Conservation (phyloP, 2,113 vertebrate species). For the mouse (Mus musculus) region DNA sequence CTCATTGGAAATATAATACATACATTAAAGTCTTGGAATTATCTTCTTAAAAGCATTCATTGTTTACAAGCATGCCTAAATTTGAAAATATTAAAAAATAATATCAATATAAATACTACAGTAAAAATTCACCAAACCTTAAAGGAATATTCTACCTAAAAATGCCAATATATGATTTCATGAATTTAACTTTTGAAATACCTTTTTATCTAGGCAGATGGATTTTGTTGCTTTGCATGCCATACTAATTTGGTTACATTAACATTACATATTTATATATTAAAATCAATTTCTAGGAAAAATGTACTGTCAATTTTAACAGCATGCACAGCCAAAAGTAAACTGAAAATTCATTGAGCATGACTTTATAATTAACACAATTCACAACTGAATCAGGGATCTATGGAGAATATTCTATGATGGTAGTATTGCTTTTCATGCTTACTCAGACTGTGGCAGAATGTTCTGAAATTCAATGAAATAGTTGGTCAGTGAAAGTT, state of each 20-base stretch:
- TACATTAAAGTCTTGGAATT: background rate
- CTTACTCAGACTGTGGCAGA: background rate
- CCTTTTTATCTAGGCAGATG: background rate
- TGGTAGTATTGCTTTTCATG: background rate
- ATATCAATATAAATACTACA: background rate
- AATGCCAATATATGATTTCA: background rate
- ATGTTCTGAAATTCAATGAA: constrained; percentile 2
- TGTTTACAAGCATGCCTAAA: background rate
- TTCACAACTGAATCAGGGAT: constrained; percentile 38
- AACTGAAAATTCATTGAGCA: constrained; percentile 49
- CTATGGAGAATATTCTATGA: background rate
- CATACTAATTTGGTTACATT: background rate
- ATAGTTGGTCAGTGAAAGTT: background rate
- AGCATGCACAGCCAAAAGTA: background rate
- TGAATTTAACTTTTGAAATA: background rate
- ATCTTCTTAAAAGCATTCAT: background rate
- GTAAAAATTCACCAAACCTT: background rate
- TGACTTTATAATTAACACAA: constrained; percentile 58
- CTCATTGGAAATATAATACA: background rate
- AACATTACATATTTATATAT: background rate
- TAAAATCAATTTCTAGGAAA: constrained; percentile 50
- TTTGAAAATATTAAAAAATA: background rate
- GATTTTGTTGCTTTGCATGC: constrained; percentile 18
- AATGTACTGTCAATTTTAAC: background rate
- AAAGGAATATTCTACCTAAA: background rate